These are phyloP conservation scores for Hypomecis punctinalis DNA, from an alignment of 2,888 invertebrate species.

Conservation along the genomic window DNA sequence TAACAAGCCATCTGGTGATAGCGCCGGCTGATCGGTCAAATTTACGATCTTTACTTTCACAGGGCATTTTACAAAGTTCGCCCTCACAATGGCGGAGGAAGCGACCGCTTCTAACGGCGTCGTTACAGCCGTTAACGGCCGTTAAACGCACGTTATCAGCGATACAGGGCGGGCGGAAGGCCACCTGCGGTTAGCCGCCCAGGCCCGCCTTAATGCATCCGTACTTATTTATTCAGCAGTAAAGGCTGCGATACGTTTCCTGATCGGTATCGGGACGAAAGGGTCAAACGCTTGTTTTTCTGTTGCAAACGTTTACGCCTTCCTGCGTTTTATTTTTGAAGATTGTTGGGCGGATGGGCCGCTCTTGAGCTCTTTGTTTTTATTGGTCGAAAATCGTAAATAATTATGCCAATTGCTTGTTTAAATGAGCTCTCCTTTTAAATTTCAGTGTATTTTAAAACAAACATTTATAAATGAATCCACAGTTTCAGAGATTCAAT, in stretches of 20 bases:
- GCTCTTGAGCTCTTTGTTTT: conserved; percentile 23
- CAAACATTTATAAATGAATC: no score
- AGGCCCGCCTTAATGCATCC: conserved; percentile 80
- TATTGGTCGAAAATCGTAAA: conserved; percentile 33
- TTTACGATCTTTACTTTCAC: conserved; percentile 57
- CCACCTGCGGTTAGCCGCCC: conserved; percentile 75
- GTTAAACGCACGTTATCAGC: conserved; percentile 66
- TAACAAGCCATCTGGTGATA: conserved; percentile 47
- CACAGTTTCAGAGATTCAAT: no score
- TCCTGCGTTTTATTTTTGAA: conserved; percentile 34
- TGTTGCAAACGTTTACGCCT: conserved; percentile 21
- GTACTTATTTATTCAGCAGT: conserved; percentile 79
- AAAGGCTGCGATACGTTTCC: conserved; percentile 74
- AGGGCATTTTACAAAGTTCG: conserved; percentile 56
- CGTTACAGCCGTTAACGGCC: conserved; percentile 78
- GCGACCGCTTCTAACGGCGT: conserved; percentile 79
- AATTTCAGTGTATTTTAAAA: conserved; percentile 5
- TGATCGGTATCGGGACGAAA: conserved; percentile 62
- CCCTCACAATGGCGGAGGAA: conserved; percentile 74
- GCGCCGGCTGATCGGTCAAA: conserved; percentile 56
- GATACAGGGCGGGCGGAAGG: conserved; percentile 78
- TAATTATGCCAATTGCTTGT: conserved; percentile 14
- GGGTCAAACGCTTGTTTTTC: conserved; percentile 45
- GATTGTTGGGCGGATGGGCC: conserved; percentile 20
- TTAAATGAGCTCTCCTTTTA: background rate